Evolutionary conservation across 2,888 invertebrate species (phyloP), one percentile per base, ranked within the genome.

Genomic region (Macaria liturata): DNA sequence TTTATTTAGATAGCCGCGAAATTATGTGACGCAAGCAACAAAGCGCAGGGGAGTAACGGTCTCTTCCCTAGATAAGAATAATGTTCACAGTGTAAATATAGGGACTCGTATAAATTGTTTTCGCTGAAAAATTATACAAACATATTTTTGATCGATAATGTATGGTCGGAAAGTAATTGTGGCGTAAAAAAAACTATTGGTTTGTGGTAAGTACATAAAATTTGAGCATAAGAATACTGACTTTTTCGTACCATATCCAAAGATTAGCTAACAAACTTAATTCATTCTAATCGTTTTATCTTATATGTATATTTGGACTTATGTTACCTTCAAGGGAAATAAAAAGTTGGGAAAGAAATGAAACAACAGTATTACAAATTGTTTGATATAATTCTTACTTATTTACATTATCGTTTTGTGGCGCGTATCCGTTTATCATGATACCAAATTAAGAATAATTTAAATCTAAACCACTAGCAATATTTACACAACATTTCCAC

Each of bases 401-500:
- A 84, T 86, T 67, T 86, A 88, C 86, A 88, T 69, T 78, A 70
- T 65, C 32, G 46, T 52, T 61, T 54, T 52, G 47, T 51, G 51
- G 51, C 49, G 43, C 46, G 54, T 43, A 58, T 43, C 55, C 32
- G 37, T 55, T 55, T 61, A 52, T 60, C 61, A 54, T 66, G 64
- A 64, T 52, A 55, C 55, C 51, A 40, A 48, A n/a, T 40, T 54
- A 43, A 5, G 42, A 49, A 8, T 49, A 55, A 61, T 42, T 61
- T 50, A 58, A 50, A 46, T 64, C 70, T 70, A 70, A 57, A 73
- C 30, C 45, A 31, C 51, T 77, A 72, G 68, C 74, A 71, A 75
- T 88, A 88, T 88, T 78, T 87, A 89, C 88, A 87, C 78, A 90
- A 89, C 83, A 81, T 79, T 78, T 71, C 69, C 58, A 42, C 85